Evolutionary conservation across 2,797 vertebrate genomes (phyloP).

Genomic region (Tadarida brasiliensis): DNA sequence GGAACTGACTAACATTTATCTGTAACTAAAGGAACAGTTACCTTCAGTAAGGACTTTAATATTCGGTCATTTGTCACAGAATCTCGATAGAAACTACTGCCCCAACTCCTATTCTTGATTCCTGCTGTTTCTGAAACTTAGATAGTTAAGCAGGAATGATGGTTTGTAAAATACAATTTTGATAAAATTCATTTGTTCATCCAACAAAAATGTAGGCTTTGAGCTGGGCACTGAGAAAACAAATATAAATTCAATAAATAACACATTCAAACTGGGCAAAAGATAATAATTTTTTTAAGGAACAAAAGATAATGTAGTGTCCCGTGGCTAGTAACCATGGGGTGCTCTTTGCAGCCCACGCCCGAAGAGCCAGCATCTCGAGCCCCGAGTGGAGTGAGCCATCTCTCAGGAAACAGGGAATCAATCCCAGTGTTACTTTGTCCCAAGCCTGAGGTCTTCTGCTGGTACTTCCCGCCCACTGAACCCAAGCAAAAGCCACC

Average conservation of each 20-base stretch:
- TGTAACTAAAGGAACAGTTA: conserved; percentile 5
- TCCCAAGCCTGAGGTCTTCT: neutral
- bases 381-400: neutral
- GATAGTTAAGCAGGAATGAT: neutral
- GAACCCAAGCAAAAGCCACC: neutral
- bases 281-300: neutral
- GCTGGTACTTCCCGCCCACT: neutral
- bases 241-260: conserved; percentile 13
- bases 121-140: conserved; percentile 40
- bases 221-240: neutral
- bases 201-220: conserved; percentile 10
- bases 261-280: neutral
- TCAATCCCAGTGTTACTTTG: neutral
- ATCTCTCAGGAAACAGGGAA: neutral
- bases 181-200: conserved; percentile 22
- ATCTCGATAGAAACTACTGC: neutral
- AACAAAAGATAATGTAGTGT: neutral
- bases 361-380: neutral
- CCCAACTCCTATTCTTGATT: neutral
- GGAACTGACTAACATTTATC: neutral
- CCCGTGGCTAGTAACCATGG: neutral
- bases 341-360: neutral
- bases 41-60: neutral
- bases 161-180: neutral
- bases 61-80: neutral